These are phyloP conservation scores for Drosophila subquinaria DNA, from an alignment of 2,888 invertebrate species.

Conservation along the genomic window DNA sequence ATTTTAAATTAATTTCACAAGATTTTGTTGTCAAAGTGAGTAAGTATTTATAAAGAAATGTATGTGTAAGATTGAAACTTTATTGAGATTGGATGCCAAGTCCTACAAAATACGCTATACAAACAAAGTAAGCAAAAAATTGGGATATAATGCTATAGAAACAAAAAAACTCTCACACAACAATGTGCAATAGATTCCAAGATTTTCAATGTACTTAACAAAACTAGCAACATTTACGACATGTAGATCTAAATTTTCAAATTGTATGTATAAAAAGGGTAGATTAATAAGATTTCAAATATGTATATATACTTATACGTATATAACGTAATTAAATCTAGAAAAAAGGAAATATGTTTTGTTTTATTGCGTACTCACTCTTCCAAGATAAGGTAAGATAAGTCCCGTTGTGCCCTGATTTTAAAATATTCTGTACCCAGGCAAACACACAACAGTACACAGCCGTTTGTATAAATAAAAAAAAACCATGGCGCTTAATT, in stretches of 20 bases:
- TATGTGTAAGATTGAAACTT: slow-evolving; percentile 5
- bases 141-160: not conserved
- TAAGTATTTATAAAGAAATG: slow-evolving; percentile 1
- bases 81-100: slow-evolving; percentile 7
- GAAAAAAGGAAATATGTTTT: slow-evolving; percentile 19
- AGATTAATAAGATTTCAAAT: slow-evolving; percentile 48
- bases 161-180: slow-evolving; percentile 2
- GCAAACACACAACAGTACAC: too few species aligned
- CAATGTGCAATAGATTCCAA: slow-evolving; percentile 40
- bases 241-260: slow-evolving; percentile 44
- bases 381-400: not conserved
- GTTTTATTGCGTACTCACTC: slow-evolving; percentile 7
- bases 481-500: too few species aligned
- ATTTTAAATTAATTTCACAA: not conserved
- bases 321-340: slow-evolving; percentile 47
- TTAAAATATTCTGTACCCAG: not conserved
- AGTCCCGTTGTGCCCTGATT: not conserved
- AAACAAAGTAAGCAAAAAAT: not conserved
- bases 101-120: slow-evolving; percentile 2
- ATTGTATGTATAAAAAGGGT: slow-evolving; percentile 53
- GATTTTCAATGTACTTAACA: slow-evolving; percentile 11
- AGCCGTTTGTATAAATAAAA: too few species aligned
- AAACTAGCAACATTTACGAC: slow-evolving; percentile 40
- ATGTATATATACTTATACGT: slow-evolving; percentile 56
- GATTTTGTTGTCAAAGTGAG: slow-evolving; percentile 1